Percentiles rank a stretch among this genome's conserved stretches.
phyloP scores from a whole-genome alignment of 2,113 vertebrate genomes.

The Eptesicus fuscus region DNA sequence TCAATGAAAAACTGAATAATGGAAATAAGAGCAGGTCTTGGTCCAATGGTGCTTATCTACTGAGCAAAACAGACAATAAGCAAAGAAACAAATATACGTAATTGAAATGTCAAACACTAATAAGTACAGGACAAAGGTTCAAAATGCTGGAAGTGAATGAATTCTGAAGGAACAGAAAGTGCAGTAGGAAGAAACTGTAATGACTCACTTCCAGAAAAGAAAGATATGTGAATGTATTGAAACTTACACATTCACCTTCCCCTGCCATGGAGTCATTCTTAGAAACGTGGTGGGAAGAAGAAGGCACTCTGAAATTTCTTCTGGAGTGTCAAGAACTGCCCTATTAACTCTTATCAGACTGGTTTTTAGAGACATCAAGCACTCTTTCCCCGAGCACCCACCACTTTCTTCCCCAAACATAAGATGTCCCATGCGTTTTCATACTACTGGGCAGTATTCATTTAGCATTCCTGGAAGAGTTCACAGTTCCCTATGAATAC shows the following conservation, averaged over 20 bases:
- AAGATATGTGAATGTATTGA: not conserved
- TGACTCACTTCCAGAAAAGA: constrained; percentile 38
- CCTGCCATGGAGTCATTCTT: constrained; percentile 15
- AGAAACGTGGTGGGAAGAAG: constrained; percentile 32
- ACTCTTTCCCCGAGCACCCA: not conserved
- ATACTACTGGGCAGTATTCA: not conserved
- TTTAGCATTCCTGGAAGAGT: not conserved
- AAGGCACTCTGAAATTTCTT: constrained; percentile 11
- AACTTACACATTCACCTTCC: constrained; percentile 11
- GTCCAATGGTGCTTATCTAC: not conserved
- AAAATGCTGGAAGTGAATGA: not conserved
- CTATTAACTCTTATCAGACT: not conserved
- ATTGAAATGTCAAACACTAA: not conserved
- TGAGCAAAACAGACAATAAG: not conserved
- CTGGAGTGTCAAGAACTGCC: not conserved
- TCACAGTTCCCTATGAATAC: not conserved
- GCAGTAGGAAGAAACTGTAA: not conserved
- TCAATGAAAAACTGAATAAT: not conserved
- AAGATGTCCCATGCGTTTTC: not conserved
- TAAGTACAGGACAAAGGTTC: not conserved
- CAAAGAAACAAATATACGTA: not conserved
- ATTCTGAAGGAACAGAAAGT: constrained; percentile 32
- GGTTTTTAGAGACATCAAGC: not conserved
- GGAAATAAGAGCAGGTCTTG: not conserved
- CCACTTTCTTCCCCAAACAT: not conserved